Evolutionary conservation across 2,113 vertebrate species (phyloP).

Genomic region (Syngnathus floridae): DNA sequence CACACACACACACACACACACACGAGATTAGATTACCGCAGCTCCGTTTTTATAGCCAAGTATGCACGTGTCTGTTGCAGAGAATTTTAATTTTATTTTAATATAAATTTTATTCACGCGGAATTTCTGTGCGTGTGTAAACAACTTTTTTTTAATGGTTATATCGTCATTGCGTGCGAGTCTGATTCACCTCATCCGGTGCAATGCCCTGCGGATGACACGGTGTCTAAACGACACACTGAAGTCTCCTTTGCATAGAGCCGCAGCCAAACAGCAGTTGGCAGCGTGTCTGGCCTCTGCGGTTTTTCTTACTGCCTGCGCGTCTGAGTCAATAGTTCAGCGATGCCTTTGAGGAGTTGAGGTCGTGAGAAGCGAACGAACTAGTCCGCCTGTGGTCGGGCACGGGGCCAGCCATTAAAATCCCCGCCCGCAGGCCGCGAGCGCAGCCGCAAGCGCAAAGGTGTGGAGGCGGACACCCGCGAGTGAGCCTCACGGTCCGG

Average conservation of each 20-base stretch:
- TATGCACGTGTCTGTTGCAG: background rate
- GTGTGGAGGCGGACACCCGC: slow-evolving; percentile 64
- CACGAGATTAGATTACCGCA: slow-evolving; percentile 60
- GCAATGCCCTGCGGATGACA: slow-evolving; percentile 56
- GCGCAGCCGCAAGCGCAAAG: slow-evolving; percentile 44
- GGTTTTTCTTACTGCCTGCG: slow-evolving; percentile 59
- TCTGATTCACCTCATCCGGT: slow-evolving; percentile 29
- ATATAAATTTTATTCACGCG: background rate
- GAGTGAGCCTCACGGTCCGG: slow-evolving; percentile 50
- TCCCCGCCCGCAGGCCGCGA: slow-evolving; percentile 69
- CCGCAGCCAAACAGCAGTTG: slow-evolving; percentile 61
- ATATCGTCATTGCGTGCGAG: slow-evolving; percentile 19
- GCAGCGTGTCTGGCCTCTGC: slow-evolving; percentile 62
- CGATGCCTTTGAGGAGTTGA: slow-evolving; percentile 71
- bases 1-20: slow-evolving; percentile 29
- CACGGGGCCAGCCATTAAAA: slow-evolving; percentile 73
- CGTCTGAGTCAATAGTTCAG: slow-evolving; percentile 71
- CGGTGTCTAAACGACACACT: slow-evolving; percentile 26
- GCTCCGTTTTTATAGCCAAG: slow-evolving; percentile 28
- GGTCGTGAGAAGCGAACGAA: slow-evolving; percentile 82
- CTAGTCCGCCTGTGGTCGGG: slow-evolving; percentile 76
- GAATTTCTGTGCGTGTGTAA: background rate
- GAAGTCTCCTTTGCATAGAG: slow-evolving; percentile 45
- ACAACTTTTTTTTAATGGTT: slow-evolving; percentile 9
- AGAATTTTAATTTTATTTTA: background rate